Conservation (phyloP, 2,113 vertebrate species). For the Gambusia affinis region DNA sequence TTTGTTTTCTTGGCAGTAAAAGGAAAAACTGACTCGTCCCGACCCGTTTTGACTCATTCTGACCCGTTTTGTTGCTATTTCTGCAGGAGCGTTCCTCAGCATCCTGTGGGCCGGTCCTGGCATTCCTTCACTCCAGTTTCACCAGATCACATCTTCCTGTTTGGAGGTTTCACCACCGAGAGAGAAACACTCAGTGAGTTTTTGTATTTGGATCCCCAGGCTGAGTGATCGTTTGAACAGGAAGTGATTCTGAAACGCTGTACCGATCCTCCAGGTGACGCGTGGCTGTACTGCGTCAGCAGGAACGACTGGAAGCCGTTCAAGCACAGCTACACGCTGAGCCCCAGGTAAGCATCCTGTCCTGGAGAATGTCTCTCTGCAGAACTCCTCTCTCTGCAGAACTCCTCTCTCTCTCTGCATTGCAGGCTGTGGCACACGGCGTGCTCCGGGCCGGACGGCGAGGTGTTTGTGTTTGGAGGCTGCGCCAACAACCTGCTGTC, state of each 20-base stretch:
- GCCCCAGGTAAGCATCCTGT: slow-evolving; percentile 84
- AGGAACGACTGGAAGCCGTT: slow-evolving; percentile 93
- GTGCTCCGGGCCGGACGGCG: slow-evolving; percentile 90
- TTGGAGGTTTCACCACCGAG: slow-evolving; percentile 96
- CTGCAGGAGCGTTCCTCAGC: slow-evolving; percentile 75
- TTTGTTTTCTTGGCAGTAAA: too few species aligned
- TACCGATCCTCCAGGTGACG: slow-evolving; percentile 84
- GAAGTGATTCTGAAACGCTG: not conserved
- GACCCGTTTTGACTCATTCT: too few species aligned
- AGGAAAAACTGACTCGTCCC: too few species aligned
- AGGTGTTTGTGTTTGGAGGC: slow-evolving; percentile 96
- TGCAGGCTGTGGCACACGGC: slow-evolving; percentile 95
- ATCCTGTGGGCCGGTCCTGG: slow-evolving; percentile 91
- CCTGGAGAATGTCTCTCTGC: not conserved
- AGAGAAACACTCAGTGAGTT: slow-evolving; percentile 93
- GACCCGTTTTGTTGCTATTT: not conserved
- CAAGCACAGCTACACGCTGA: slow-evolving; percentile 87
- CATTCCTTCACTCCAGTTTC: slow-evolving; percentile 92
- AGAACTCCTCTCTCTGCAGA: not conserved
- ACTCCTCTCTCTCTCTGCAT: slow-evolving; percentile 6
- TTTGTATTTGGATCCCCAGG: not conserved
- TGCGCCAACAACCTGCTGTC: slow-evolving; percentile 96
- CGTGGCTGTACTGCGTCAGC: slow-evolving; percentile 93
- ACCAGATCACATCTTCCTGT: slow-evolving; percentile 92
- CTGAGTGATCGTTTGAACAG: not conserved